A percentile compares a stretch with the other conserved stretches of the same genome.
phyloP scores from a whole-genome alignment of 2,797 vertebrate genomes.

The Hydrolagus colliei region DNA sequence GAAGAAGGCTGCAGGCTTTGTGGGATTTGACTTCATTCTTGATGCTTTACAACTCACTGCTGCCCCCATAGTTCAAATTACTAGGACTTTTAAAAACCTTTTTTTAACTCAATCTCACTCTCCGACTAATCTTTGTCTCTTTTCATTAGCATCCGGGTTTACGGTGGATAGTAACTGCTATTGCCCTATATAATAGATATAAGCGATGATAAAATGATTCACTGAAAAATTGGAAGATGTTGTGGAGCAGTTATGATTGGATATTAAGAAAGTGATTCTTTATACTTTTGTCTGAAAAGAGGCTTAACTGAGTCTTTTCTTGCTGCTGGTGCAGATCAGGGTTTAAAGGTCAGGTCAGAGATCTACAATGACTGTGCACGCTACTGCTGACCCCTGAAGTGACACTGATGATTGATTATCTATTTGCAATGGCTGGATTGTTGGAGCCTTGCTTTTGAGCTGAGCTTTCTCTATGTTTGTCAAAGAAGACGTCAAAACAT shows the following conservation, averaged over 20 bases:
- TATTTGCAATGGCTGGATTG: conserved; percentile 47
- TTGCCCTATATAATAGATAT: not conserved
- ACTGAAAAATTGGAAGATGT: conserved; percentile 35
- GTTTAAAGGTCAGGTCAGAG: conserved; percentile 52
- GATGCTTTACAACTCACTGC: not conserved
- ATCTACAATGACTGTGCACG: conserved; percentile 45
- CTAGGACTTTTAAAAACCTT: not conserved
- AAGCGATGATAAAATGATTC: not conserved
- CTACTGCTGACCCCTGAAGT: conserved; percentile 50
- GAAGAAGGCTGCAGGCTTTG: not conserved
- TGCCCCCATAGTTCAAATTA: not conserved
- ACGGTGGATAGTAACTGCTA: not conserved
- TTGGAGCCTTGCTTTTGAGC: conserved; percentile 49
- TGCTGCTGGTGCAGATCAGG: conserved; percentile 45
- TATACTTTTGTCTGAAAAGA: conserved; percentile 41
- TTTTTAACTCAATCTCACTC: not conserved
- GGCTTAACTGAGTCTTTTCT: conserved; percentile 41
- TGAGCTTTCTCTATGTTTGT: conserved; percentile 40
- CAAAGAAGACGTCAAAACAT: conserved; percentile 47
- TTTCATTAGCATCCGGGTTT: too few relatives aligned
- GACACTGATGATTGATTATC: conserved; percentile 48
- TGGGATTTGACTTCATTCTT: not conserved
- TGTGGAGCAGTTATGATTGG: conserved; percentile 47
- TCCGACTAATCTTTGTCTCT: not conserved
- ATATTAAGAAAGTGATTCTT: conserved; percentile 49